Evolutionary conservation across 2,797 vertebrate species (phyloP).

Genomic region (Silurus lanzhouensis): DNA sequence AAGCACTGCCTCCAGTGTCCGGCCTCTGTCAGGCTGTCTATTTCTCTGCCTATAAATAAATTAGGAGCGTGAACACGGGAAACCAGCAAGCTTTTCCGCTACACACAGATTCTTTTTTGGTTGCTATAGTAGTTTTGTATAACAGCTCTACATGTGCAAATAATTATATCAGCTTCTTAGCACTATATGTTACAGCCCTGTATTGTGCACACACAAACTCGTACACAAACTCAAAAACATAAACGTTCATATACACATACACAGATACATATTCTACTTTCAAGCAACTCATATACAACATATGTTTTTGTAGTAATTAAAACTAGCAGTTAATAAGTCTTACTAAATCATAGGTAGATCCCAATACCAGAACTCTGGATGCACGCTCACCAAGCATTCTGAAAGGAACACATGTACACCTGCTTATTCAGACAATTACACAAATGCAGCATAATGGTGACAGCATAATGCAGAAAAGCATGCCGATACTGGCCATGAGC

Average conservation of each 20-base stretch:
- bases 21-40: conserved; percentile 52
- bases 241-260: background rate
- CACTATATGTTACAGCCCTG: background rate
- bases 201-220: background rate
- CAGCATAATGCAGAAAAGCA: background rate
- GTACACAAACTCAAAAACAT: background rate
- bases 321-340: background rate
- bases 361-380: background rate
- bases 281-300: background rate
- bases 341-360: background rate
- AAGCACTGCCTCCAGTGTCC: conserved; percentile 60
- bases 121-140: conserved; percentile 64
- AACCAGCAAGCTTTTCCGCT: conserved; percentile 63
- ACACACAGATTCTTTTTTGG: conserved; percentile 71
- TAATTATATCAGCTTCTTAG: conserved; percentile 54
- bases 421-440: background rate
- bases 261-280: background rate
- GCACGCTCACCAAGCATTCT: background rate
- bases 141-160: conserved; percentile 66
- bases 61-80: conserved; percentile 64
- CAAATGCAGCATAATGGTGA: background rate
- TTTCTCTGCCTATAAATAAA: conserved; percentile 73
- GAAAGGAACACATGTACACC: background rate
- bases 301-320: background rate
- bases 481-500: background rate